phyloP scores from a whole-genome alignment of 2,113 vertebrate genomes.

The Albula glossodonta region DNA sequence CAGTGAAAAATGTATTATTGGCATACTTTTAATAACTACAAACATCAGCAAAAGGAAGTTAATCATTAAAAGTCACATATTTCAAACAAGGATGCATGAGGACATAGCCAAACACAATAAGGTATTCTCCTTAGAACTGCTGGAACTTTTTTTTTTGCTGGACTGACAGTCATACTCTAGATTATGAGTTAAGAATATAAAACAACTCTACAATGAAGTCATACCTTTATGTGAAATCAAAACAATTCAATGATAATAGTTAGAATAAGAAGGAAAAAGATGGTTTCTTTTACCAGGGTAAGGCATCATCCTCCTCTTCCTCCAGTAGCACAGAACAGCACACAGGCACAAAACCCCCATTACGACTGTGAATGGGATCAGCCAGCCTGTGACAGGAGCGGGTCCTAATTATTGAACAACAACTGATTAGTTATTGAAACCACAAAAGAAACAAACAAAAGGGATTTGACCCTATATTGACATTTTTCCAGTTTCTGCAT shows the following conservation, averaged over 20 bases:
- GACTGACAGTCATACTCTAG: not conserved
- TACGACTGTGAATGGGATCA: not conserved
- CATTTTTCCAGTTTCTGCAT: too few relatives aligned
- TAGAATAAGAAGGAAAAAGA: not conserved
- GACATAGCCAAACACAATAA: not conserved
- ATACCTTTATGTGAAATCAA: not conserved
- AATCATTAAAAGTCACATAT: not conserved
- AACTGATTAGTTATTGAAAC: not conserved
- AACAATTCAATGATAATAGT: not conserved
- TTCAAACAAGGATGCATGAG: not conserved
- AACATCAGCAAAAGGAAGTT: too few relatives aligned
- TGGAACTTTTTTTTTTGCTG: too few relatives aligned
- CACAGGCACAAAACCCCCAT: not conserved
- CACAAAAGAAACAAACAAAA: not conserved
- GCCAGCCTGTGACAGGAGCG: not conserved
- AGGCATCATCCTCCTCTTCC: not conserved
- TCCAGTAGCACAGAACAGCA: slow-evolving; percentile 7
- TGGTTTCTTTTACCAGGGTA: not conserved
- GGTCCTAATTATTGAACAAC: too few relatives aligned
- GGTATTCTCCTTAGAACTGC: not conserved
- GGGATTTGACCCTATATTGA: too few relatives aligned
- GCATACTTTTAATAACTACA: too few relatives aligned
- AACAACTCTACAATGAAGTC: not conserved
- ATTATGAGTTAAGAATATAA: not conserved
- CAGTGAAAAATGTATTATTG: too few relatives aligned